Evolutionary conservation across 2,888 invertebrate genomes (phyloP), one percentile per base, ranked within the genome.

Genomic region (Folsomia manolachei): DNA sequence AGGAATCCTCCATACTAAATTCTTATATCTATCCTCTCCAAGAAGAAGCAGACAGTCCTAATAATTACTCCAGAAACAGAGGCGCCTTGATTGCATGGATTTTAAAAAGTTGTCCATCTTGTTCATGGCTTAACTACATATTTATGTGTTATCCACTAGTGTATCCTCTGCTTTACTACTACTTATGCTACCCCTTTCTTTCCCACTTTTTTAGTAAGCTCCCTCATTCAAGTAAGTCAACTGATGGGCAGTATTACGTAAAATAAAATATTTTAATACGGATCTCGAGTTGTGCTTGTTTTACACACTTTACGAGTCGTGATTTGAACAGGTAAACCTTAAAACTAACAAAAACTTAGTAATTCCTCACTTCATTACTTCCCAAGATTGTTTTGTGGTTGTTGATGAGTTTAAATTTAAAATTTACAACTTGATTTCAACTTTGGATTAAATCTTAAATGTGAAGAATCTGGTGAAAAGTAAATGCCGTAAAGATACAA

Each of bases 81-180:
- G 71, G 71, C 71, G 71, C 71, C 71, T 71, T 66, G 39, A 52
- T 67, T 66, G 65, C 71, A 71, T 71, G 69, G 64, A 64, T 72
- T 72, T 72, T 72, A 69, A 72, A 72, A 72, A 69, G 68, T 72
- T 72, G 72, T 72, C 72, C 72, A 72, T 72, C 72, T 72, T 69
- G 63, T 69, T 72, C 68, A 61, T 9, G 14, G 39, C 39, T 39
- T 39, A 39, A 39, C 39, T 39, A 39, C 14, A 21, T 18, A 9
- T n/a, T 21, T 60, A 26, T 21, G n/a, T n/a, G n/a, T n/a, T n/a
- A n/a, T n/a, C n/a, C n/a, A n/a, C n/a, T n/a, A n/a, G n/a, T n/a
- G n/a, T n/a, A n/a, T n/a, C n/a, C n/a, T n/a, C n/a, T n/a, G n/a
- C n/a, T n/a, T n/a, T n/a, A n/a, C n/a, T n/a, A n/a, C n/a, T n/a